Evolutionary conservation across 2,113 vertebrate species (phyloP), one percentile per base, ranked within the genome.

Genomic region (Crotalus tigris): DNA sequence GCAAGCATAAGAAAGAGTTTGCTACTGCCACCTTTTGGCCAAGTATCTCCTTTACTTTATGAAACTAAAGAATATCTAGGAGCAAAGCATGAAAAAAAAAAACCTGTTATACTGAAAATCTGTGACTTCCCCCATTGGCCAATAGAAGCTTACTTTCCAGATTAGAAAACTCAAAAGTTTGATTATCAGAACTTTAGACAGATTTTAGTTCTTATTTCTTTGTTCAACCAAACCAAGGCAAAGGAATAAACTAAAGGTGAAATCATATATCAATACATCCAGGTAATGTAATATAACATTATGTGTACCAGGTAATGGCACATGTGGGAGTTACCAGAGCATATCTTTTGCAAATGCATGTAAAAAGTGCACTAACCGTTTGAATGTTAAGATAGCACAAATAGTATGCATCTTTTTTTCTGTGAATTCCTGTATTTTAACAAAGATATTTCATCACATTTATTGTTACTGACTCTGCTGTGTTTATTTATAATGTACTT

Each of bases 341-440:
- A 29, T 4, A n/a, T 69, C 29, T n/a, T 69, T 69, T 69, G 29
- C 4, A 69, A 69, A 69, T 69, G 29, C 61, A 69, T 69, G 29
- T n/a, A 69, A 69, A n/a, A 69, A n/a, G 29, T 69, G 29, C 61
- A 69, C 12, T n/a, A 69, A n/a, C 29, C 64, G 6, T 69, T 69
- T 33, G 64, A 69, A 69, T 69, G 29, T 69, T 69, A 69, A 69
- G 29, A 6, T 5, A 33, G 5, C 64, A 69, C 26, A 69, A 69
- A 69, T 81, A 39, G 57, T 94, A 88, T 95, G 19, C 89, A 46
- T 95, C 44, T 23, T 87, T 92, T 96, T 61, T 91, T 96, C 64
- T 21, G 19, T 95, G 94, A 93, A 94, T 19, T 95, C 92, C 93
- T 97, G 91, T 96, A 95, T 96, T 96, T 94, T 2, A 94, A 64